Conservation (phyloP, 53 echinoderm and acorn worm species). For the Apostichopus leukothele region DNA sequence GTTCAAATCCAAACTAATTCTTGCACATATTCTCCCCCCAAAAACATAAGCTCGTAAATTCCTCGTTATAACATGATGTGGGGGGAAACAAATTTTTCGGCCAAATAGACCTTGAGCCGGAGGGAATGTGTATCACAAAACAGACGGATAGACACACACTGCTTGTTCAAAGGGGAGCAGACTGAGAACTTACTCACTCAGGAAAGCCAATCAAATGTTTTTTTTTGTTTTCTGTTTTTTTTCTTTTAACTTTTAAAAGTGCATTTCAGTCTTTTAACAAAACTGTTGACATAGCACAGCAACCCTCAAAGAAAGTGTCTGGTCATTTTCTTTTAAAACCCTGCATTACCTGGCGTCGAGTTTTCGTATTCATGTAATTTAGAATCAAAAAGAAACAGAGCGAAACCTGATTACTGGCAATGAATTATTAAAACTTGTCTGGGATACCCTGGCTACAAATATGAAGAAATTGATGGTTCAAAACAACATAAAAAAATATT, state of each 20-base stretch:
- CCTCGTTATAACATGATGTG: neutral
- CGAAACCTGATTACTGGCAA: too few species aligned
- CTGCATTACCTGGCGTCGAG: too few species aligned
- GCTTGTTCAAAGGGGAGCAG: neutral
- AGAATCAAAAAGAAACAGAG: too few species aligned
- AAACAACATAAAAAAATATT: too few species aligned
- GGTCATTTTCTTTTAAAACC: too few species aligned
- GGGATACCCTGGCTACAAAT: too few species aligned
- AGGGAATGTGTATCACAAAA: neutral
- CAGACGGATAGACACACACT: neutral
- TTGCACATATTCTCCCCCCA: neutral
- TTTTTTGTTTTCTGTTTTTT: neutral
- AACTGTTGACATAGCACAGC: neutral
- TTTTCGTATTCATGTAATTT: too few species aligned
- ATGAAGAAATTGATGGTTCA: too few species aligned
- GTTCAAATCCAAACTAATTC: neutral
- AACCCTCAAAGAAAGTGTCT: too few species aligned
- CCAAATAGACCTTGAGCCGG: neutral
- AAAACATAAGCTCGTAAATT: neutral
- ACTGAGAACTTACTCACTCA: neutral
- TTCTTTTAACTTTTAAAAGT: neutral
- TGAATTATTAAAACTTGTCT: too few species aligned
- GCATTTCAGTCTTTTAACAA: neutral
- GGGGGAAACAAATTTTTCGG: neutral
- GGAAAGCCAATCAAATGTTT: neutral